phyloP scores from a whole-genome alignment of 2,113 vertebrate species.

The Enhydra lutris region DNA sequence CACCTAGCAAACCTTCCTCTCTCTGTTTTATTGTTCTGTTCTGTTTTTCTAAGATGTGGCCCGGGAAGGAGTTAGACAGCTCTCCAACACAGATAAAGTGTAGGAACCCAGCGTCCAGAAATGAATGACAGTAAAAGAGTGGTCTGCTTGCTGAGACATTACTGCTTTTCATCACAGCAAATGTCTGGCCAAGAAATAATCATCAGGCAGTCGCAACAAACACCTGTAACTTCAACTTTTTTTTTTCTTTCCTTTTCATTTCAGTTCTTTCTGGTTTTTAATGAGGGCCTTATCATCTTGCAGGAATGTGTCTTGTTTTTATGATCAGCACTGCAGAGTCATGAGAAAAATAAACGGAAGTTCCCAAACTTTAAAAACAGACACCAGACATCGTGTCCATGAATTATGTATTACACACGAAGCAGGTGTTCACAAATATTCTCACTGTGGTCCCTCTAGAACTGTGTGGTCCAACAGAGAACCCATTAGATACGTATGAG shows the following conservation, averaged over 20 bases:
- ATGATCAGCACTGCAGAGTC: neutral
- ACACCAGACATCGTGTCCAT: neutral
- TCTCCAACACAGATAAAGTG: neutral
- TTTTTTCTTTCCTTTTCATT: neutral
- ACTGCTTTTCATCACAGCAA: neutral
- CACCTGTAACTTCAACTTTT: neutral
- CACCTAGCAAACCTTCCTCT: neutral
- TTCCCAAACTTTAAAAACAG: neutral
- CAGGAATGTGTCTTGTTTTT: neutral
- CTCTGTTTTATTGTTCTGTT: neutral
- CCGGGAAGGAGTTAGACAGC: neutral
- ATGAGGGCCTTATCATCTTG: neutral
- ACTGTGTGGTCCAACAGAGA: neutral
- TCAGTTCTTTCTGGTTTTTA: neutral
- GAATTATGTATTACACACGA: neutral
- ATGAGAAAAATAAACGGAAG: neutral
- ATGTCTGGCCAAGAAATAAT: neutral
- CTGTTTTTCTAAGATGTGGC: neutral
- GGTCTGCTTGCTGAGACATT: neutral
- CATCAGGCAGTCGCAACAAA: neutral
- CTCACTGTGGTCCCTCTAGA: neutral
- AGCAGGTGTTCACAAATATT: neutral
- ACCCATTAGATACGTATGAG: neutral
- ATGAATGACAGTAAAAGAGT: neutral
- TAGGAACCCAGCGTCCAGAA: neutral